Evolutionary conservation across 2,113 vertebrate genomes (phyloP).

Genomic region (Argyrosomus japonicus): DNA sequence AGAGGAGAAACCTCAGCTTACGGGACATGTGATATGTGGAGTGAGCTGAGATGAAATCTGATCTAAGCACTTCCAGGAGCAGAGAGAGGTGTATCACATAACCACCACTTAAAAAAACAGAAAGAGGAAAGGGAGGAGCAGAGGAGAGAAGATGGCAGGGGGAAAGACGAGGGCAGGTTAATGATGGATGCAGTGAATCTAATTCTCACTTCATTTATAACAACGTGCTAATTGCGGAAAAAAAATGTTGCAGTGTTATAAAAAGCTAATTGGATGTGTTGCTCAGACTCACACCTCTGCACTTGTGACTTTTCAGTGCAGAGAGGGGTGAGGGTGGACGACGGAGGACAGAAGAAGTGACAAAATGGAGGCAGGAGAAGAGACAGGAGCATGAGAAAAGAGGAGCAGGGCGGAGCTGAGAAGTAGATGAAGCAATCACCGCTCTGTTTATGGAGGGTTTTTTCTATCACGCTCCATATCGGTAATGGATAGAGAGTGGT

Average conservation of each 20-base stretch:
- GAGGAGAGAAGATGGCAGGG: slow-evolving; percentile 13
- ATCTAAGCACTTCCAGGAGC: slow-evolving; percentile 47
- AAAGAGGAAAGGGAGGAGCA: slow-evolving; percentile 16
- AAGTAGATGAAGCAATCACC: slow-evolving; percentile 15
- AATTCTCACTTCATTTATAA: slow-evolving; percentile 1
- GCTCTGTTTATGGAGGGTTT: slow-evolving; percentile 18
- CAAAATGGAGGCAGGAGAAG: slow-evolving; percentile 17
- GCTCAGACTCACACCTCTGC: not conserved
- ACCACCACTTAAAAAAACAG: slow-evolving; percentile 17
- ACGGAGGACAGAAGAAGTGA: not conserved
- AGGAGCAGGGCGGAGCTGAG: slow-evolving; percentile 2
- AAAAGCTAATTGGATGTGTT: not conserved
- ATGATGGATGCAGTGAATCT: slow-evolving; percentile 8
- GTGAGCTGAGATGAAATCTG: slow-evolving; percentile 53
- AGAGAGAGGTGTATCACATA: slow-evolving; percentile 51
- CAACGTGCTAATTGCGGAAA: slow-evolving; percentile 10
- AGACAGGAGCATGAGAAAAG: not conserved
- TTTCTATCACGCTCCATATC: slow-evolving; percentile 21
- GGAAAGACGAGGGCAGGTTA: slow-evolving; percentile 6
- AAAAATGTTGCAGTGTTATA: not conserved
- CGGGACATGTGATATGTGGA: slow-evolving; percentile 30
- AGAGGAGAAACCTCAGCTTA: slow-evolving; percentile 1
- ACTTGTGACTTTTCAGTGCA: not conserved
- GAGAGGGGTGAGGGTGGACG: not conserved
- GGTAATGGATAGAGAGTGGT: slow-evolving; percentile 58